Percentiles rank a stretch among this genome's conserved stretches.
These are phyloP conservation scores for Drosophila kanekoi DNA, from an alignment of 2,888 invertebrate genomes.

Conservation along the genomic window DNA sequence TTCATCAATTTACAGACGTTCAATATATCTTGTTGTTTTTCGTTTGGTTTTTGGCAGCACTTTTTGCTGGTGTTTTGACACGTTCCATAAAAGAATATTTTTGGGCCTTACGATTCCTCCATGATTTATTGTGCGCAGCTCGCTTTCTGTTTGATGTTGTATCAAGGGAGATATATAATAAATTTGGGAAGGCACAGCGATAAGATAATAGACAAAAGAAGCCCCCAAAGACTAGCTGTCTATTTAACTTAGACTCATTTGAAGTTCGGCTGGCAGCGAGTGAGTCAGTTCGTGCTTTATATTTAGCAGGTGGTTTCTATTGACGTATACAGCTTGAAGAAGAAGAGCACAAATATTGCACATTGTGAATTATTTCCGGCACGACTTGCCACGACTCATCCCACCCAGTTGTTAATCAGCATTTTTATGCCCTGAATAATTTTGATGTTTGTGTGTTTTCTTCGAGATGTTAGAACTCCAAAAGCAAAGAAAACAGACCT, in stretches of 20 bases:
- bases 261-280: slow-evolving; percentile 23
- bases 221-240: background rate
- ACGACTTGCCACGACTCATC: background rate
- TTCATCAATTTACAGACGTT: slow-evolving; percentile 50
- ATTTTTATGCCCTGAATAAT: too few species aligned
- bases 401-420: background rate
- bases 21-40: slow-evolving; percentile 9
- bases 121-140: slow-evolving; percentile 61
- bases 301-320: slow-evolving; percentile 11
- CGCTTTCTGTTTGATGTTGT: slow-evolving; percentile 67
- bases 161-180: slow-evolving; percentile 57
- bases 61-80: slow-evolving; percentile 52
- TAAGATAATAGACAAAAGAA: slow-evolving; percentile 41
- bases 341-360: slow-evolving; percentile 2
- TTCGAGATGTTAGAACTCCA: too few species aligned
- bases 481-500: too few species aligned
- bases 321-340: slow-evolving; percentile 9
- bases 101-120: slow-evolving; percentile 15
- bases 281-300: slow-evolving; percentile 28
- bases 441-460: too few species aligned
- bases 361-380: slow-evolving; percentile 30
- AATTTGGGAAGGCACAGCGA: slow-evolving; percentile 20
- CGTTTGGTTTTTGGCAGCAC: slow-evolving; percentile 9
- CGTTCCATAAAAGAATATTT: slow-evolving; percentile 42
- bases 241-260: slow-evolving; percentile 8